Evolutionary conservation across 2,797 vertebrate species (phyloP).

Genomic region (Muraenolepis orangiensis): DNA sequence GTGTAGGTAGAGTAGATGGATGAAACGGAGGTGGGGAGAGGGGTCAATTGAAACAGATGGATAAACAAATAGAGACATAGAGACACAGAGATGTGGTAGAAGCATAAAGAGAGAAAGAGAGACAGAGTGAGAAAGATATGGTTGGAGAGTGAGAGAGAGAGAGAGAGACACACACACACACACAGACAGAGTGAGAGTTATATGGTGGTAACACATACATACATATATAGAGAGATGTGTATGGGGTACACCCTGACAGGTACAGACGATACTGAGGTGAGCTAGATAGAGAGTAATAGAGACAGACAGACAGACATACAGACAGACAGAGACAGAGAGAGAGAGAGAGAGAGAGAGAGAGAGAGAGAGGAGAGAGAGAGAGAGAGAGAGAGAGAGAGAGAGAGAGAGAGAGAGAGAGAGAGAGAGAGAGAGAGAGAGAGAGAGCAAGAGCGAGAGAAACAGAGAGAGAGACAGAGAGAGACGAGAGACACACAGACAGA

Average conservation of each 20-base stretch:
- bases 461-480: slow-evolving; percentile 8
- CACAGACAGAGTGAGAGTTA: not conserved
- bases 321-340: too few relatives aligned
- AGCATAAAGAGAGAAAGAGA: not conserved
- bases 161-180: slow-evolving; percentile 19
- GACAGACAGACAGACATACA: too few relatives aligned
- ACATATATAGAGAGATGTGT: too few relatives aligned
- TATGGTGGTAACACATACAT: too few relatives aligned
- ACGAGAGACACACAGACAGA: slow-evolving; percentile 25
- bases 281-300: too few relatives aligned
- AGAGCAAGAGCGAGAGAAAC: slow-evolving; percentile 15
- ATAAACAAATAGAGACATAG: not conserved
- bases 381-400: slow-evolving; percentile 6
- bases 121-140: slow-evolving; percentile 17
- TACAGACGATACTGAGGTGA: too few relatives aligned
- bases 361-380: slow-evolving; percentile 11
- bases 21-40: not conserved
- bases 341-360: slow-evolving; percentile 3
- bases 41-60: not conserved
- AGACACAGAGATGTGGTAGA: slow-evolving; percentile 6
- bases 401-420: slow-evolving; percentile 23
- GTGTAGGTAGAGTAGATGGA: not conserved
- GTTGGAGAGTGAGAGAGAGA: slow-evolving; percentile 8
- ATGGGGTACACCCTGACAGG: too few relatives aligned
- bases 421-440: not conserved